Percentiles rank a stretch among this genome's conserved stretches.
Conservation (phyloP, 35 echinoderm and acorn worm species). For the Apostichopus japonicus region DNA sequence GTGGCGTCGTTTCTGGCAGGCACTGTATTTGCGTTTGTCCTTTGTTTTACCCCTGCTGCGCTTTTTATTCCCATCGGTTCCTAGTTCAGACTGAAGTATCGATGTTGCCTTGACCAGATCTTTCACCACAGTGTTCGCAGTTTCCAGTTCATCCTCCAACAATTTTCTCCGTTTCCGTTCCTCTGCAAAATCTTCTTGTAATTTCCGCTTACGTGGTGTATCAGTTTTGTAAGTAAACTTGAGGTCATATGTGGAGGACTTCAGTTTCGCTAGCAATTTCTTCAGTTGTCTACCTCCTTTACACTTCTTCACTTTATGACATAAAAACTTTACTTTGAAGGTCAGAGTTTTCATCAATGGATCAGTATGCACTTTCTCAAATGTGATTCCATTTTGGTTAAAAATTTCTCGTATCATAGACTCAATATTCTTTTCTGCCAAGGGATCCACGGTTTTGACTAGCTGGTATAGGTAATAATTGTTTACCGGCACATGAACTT, state of each 20-base stretch:
- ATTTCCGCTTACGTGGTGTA: neutral
- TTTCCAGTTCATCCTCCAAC: neutral
- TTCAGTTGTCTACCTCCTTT: neutral
- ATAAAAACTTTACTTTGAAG: neutral
- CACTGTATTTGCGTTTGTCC: neutral
- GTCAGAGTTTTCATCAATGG: neutral
- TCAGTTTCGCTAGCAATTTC: neutral
- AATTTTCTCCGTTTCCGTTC: conserved; percentile 3
- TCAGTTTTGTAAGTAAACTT: conserved; percentile 22
- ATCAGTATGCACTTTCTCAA: neutral
- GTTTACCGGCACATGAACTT: conserved; percentile 10
- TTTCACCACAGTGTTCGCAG: neutral
- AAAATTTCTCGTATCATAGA: neutral
- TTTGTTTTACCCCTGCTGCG: neutral
- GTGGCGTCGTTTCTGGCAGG: neutral
- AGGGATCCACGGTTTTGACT: neutral
- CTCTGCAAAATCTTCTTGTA: conserved; percentile 4
- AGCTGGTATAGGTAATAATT: conserved; percentile 28
- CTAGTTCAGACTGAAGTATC: neutral
- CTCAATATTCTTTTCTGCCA: neutral
- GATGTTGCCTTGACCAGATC: neutral
- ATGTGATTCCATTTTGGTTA: neutral
- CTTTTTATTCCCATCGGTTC: neutral
- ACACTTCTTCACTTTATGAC: neutral
- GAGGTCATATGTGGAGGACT: neutral